Conservation (phyloP, 2,113 vertebrate species). For the Charina bottae region DNA sequence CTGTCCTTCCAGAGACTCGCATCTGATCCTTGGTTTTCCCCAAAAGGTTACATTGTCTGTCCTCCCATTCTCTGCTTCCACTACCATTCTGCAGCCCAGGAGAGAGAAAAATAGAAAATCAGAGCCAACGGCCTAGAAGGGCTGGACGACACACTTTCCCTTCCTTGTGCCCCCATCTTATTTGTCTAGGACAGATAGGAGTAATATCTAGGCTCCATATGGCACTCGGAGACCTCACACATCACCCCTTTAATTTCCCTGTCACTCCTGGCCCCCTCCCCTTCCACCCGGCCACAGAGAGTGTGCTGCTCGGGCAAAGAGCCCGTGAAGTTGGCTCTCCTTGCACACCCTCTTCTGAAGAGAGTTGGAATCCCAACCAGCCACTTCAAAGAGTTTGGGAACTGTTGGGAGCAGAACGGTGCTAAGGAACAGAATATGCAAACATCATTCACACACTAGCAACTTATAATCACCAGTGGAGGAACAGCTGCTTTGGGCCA, state of each 20-base stretch:
- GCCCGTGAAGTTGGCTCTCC: neutral
- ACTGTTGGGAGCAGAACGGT: neutral
- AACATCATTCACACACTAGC: neutral
- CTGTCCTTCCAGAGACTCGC: conserved; percentile 49
- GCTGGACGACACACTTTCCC: neutral
- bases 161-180: neutral
- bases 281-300: neutral
- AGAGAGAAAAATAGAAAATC: neutral
- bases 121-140: neutral
- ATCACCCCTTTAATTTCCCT: neutral
- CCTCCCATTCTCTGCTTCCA: conserved; percentile 40
- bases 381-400: neutral
- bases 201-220: neutral
- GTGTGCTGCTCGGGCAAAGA: neutral
- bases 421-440: neutral
- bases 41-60: conserved; percentile 60
- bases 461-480: neutral
- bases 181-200: neutral
- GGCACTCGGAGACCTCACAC: neutral
- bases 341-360: neutral
- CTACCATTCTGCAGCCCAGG: neutral
- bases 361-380: neutral
- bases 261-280: neutral
- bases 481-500: neutral
- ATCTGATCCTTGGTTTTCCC: conserved; percentile 43